phyloP scores from a whole-genome alignment of 2,797 vertebrate species.

The Microcaecilia unicolor region DNA sequence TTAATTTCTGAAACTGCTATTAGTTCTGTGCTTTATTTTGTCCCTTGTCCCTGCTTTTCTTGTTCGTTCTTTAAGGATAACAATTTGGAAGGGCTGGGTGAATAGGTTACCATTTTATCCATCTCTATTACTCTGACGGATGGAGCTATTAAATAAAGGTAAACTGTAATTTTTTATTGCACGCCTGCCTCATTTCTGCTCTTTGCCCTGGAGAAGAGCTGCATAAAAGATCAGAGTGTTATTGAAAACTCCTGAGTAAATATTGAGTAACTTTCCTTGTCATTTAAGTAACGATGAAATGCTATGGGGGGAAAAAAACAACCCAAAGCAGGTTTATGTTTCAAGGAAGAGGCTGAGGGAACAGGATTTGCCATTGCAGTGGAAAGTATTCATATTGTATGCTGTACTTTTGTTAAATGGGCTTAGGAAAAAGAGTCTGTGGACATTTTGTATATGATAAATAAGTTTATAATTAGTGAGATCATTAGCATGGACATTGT shows the following conservation, averaged over 20 bases:
- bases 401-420: slow-evolving; percentile 27
- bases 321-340: slow-evolving; percentile 10
- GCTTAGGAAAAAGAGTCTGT: slow-evolving; percentile 29
- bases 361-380: too few relatives aligned
- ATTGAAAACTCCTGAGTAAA: slow-evolving; percentile 63
- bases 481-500: slow-evolving; percentile 55
- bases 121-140: slow-evolving; percentile 52
- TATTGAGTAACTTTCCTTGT: slow-evolving; percentile 49
- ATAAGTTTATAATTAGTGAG: slow-evolving; percentile 60
- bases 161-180: slow-evolving; percentile 60
- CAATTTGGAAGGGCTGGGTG: slow-evolving; percentile 44
- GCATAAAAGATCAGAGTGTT: slow-evolving; percentile 52
- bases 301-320: slow-evolving; percentile 5
- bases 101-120: slow-evolving; percentile 49
- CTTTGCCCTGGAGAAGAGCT: slow-evolving; percentile 52
- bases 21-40: slow-evolving; percentile 37
- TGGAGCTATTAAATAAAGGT: slow-evolving; percentile 55
- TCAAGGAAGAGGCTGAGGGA: slow-evolving; percentile 1
- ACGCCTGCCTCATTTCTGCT: slow-evolving; percentile 42
- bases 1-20: slow-evolving; percentile 44
- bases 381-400: slow-evolving; percentile 32
- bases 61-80: slow-evolving; percentile 35
- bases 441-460: slow-evolving; percentile 46
- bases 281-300: slow-evolving; percentile 18
- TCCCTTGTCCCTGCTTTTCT: slow-evolving; percentile 16